Conservation (phyloP, 1,140 invertebrate genomes). For the Danaus plexippus region DNA sequence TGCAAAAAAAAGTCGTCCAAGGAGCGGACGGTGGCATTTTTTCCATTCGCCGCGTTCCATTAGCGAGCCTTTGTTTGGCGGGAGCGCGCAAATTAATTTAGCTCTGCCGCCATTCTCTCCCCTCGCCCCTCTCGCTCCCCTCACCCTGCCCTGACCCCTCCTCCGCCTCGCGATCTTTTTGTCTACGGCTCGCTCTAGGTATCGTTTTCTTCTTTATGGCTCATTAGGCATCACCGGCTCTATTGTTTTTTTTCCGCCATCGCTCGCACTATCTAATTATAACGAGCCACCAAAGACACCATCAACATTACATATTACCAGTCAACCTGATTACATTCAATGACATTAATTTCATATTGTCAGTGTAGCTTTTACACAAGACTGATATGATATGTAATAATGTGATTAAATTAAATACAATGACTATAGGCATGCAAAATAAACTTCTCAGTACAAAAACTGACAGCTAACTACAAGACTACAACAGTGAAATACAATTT, state of each 20-base stretch:
- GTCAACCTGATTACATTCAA: too few relatives aligned
- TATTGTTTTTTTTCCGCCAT: conserved; percentile 63
- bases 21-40: conserved; percentile 71
- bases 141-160: conserved; percentile 35
- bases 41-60: conserved; percentile 71
- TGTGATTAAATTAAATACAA: too few relatives aligned
- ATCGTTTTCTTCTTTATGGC: conserved; percentile 72
- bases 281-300: conserved; percentile 34
- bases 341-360: too few relatives aligned
- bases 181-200: conserved; percentile 69
- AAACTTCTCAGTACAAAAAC: too few relatives aligned
- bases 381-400: too few relatives aligned
- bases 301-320: too few relatives aligned
- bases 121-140: conserved; percentile 39
- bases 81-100: conserved; percentile 72
- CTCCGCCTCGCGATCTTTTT: conserved; percentile 59
- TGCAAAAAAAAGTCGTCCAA: conserved; percentile 59
- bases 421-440: too few relatives aligned
- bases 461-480: too few relatives aligned
- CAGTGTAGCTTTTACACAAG: too few relatives aligned
- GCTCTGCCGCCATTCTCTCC: conserved; percentile 68
- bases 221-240: conserved; percentile 68
- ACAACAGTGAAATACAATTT: too few relatives aligned
- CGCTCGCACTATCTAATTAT: conserved; percentile 60
- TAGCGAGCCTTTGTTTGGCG: conserved; percentile 71